Evolutionary conservation across 2,888 invertebrate genomes (phyloP), one percentile per base, ranked within the genome.

Genomic region (Protophormia terraenovae): DNA sequence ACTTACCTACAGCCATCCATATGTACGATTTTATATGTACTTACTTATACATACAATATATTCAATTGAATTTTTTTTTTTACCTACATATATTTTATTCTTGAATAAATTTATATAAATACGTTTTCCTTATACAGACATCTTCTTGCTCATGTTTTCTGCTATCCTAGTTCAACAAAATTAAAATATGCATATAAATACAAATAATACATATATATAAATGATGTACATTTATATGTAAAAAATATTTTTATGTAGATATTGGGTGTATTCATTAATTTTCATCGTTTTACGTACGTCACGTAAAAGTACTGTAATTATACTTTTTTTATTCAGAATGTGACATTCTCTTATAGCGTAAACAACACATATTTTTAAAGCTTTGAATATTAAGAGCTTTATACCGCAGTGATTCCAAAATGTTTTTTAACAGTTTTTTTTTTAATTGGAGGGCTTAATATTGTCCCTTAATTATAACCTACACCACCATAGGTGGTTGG

Each of bases 151-250:
- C 10, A 69, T 62, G 69, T 55, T 72, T 83, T 66, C 83, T 83
- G 83, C 19, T 22, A 55, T 67, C 83, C 83, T 67, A 38, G 55
- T 77, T 47, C 6, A 3, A 24, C n/a, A 38, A 77, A 83, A 77
- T 75, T 67, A 77, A 73, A 83, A 72, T 77, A 77, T 83, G 77
- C 83, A 83, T 83, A 83, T 77, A 83, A 62, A 69, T 60, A 62
- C 16, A 60, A 38, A 47, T 45, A 27, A 7, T 45, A 53, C 22
- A 50, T 27, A 16, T 75, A 66, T n/a, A 47, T 45, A 29, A 47
- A 45, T 16, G 10, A 53, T 24, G 12, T 24, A 14, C n/a, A 55
- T 10, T n/a, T 19, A 10, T 50, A 22, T 50, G 50, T 22, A 50
- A n/a, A n/a, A n/a, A n/a, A n/a, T n/a, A n/a, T n/a, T n/a, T 50